phyloP scores from a whole-genome alignment of 2,888 invertebrate species.

The Leucoptera coffeella region DNA sequence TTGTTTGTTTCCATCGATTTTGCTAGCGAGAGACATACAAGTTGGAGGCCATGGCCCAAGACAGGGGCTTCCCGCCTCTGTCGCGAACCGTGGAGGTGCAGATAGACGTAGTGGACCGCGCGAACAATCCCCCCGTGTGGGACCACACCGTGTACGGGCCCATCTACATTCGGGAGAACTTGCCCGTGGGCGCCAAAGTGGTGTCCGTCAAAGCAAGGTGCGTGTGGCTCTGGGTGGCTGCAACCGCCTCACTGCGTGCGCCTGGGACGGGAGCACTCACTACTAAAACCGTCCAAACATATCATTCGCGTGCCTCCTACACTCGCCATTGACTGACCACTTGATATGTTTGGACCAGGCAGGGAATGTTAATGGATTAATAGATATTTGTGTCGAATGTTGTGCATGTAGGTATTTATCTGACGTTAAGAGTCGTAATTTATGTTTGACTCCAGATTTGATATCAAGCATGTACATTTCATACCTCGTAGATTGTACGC shows the following conservation, averaged over 20 bases:
- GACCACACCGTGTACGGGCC: constrained; percentile 95
- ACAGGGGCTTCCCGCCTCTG: constrained; percentile 93
- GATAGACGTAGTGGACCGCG: constrained; percentile 97
- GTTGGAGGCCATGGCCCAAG: constrained; percentile 97
- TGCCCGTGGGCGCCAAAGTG: constrained; percentile 96
- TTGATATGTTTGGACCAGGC: too few species aligned
- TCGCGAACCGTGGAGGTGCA: constrained; percentile 96
- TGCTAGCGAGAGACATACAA: constrained; percentile 94
- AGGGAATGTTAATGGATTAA: too few species aligned
- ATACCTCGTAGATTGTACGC: too few species aligned
- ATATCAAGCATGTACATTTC: too few species aligned
- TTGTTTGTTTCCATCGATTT: constrained; percentile 61
- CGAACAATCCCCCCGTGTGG: constrained; percentile 97
- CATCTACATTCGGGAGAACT: constrained; percentile 96
- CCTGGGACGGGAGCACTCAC: too few species aligned
- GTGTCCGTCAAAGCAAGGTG: constrained; percentile 98
- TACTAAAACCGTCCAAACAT: too few species aligned
- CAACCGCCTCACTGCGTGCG: constrained; percentile 47
- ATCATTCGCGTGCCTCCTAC: neutral
- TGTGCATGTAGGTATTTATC: too few species aligned
- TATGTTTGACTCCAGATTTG: too few species aligned
- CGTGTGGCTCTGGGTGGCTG: constrained; percentile 62
- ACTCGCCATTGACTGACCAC: too few species aligned
- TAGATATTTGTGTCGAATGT: too few species aligned
- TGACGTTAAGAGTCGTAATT: too few species aligned